phyloP scores from a whole-genome alignment of 2,888 invertebrate genomes.

The Acrobasis consociella region DNA sequence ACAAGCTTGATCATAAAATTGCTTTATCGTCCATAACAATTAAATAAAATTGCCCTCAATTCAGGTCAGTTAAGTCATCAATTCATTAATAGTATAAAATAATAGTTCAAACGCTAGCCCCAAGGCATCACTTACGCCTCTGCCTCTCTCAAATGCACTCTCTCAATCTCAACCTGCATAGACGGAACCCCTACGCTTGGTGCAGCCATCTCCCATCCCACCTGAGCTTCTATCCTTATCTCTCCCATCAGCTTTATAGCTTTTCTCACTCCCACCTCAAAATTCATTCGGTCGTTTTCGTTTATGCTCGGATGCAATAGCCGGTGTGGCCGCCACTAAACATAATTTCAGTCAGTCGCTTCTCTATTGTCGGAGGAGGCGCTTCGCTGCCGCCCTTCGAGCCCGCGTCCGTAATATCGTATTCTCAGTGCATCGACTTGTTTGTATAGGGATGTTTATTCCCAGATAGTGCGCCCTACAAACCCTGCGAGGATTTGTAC shows the following conservation, averaged over 20 bases:
- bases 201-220: slow-evolving; percentile 71
- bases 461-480: slow-evolving; percentile 70
- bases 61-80: slow-evolving; percentile 68
- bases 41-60: slow-evolving; percentile 68
- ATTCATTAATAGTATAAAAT: slow-evolving; percentile 66
- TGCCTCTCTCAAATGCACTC: slow-evolving; percentile 67
- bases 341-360: slow-evolving; percentile 78
- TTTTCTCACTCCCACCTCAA: slow-evolving; percentile 69
- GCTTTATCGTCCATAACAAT: slow-evolving; percentile 63
- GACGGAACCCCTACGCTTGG: slow-evolving; percentile 60
- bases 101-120: slow-evolving; percentile 51
- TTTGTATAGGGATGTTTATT: slow-evolving; percentile 75
- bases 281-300: slow-evolving; percentile 78
- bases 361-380: slow-evolving; percentile 65
- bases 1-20: slow-evolving; percentile 61
- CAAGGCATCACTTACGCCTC: slow-evolving; percentile 45
- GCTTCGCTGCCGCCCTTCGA: slow-evolving; percentile 56
- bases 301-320: slow-evolving; percentile 78
- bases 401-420: slow-evolving; percentile 71
- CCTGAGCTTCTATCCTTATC: slow-evolving; percentile 64
- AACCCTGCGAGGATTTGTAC: slow-evolving; percentile 62
- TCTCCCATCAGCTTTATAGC: slow-evolving; percentile 43
- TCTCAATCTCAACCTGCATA: slow-evolving; percentile 67
- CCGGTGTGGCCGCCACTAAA: slow-evolving; percentile 80
- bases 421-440: slow-evolving; percentile 51